Conservation (phyloP, 2,797 vertebrate species). For the Heteromormyrus szaboi region DNA sequence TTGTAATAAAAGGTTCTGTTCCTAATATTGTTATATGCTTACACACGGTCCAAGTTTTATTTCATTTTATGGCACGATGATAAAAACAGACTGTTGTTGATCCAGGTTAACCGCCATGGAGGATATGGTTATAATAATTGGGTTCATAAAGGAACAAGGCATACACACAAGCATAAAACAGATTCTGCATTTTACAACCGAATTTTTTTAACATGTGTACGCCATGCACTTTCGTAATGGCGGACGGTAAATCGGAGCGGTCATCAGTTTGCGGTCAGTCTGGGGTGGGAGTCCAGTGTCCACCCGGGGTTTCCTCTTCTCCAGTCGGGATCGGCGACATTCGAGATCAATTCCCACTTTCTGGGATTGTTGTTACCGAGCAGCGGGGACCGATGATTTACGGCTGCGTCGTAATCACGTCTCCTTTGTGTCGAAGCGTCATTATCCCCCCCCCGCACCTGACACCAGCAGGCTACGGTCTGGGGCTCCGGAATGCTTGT, state of each 20-base stretch:
- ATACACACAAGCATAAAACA: background rate
- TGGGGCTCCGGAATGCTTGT: slow-evolving; percentile 18
- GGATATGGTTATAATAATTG: background rate
- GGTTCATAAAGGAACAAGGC: background rate
- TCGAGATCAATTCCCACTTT: background rate
- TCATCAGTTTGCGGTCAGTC: background rate
- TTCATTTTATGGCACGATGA: background rate
- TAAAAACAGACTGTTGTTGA: background rate
- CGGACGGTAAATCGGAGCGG: background rate
- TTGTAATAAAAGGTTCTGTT: background rate
- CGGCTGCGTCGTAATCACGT: background rate
- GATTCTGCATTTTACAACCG: background rate
- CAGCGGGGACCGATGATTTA: slow-evolving; percentile 55
- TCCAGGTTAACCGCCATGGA: background rate
- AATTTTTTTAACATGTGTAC: background rate
- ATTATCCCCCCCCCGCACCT: slow-evolving; percentile 25
- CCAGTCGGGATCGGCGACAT: background rate
- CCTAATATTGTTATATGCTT: background rate
- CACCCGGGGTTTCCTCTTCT: background rate
- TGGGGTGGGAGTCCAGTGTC: background rate
- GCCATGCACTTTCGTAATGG: background rate
- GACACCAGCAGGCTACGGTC: slow-evolving; percentile 33
- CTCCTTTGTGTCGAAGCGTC: slow-evolving; percentile 2
- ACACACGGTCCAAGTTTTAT: background rate
- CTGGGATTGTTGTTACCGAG: background rate